Evolutionary conservation across 1,140 invertebrate genomes (phyloP).

Genomic region (Anastrepha obliqua): DNA sequence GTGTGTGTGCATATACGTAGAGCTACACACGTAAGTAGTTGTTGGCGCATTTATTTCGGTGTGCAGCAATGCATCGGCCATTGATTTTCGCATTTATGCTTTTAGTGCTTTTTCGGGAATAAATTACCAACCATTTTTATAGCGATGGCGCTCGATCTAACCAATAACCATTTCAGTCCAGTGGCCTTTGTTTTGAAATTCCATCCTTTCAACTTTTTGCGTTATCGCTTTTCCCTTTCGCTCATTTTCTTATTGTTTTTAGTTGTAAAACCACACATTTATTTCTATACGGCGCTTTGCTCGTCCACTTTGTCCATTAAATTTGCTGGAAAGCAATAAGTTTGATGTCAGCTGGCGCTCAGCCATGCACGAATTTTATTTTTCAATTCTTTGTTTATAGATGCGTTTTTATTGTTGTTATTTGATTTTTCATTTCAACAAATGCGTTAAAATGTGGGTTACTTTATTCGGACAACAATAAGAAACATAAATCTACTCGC

Average conservation of each 20-base stretch:
- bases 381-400: slow-evolving; percentile 6
- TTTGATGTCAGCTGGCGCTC: slow-evolving; percentile 31
- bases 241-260: neutral
- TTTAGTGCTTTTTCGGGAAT: neutral
- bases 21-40: neutral
- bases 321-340: slow-evolving; percentile 12
- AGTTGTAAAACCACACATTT: neutral
- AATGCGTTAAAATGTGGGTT: no score
- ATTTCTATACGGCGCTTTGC: neutral
- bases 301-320: slow-evolving; percentile 4
- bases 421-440: no score
- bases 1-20: neutral
- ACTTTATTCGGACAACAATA: no score
- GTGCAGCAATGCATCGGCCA: neutral
- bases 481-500: no score
- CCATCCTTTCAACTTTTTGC: neutral
- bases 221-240: neutral
- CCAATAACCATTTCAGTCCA: neutral
- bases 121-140: slow-evolving; percentile 26
- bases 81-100: neutral
- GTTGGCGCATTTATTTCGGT: neutral
- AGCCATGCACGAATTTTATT: slow-evolving; percentile 20
- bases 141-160: neutral
- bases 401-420: neutral
- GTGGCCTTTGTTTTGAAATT: neutral